Evolutionary conservation across 2,888 invertebrate species (phyloP).

Genomic region (Dusona sp.): DNA sequence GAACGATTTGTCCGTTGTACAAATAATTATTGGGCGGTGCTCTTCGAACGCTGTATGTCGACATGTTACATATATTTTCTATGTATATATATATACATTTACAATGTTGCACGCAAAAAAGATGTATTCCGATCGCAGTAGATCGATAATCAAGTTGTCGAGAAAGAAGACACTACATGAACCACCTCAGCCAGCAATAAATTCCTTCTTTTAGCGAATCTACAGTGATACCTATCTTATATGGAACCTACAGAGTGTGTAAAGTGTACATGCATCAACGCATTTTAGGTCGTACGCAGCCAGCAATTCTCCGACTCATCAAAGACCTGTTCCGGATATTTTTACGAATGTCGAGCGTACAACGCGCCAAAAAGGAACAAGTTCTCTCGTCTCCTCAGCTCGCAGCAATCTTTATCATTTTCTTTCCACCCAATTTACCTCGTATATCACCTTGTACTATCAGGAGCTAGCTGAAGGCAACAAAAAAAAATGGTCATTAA

Average conservation of each 20-base stretch:
- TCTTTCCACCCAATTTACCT: slow-evolving; percentile 58
- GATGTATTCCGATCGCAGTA: slow-evolving; percentile 2
- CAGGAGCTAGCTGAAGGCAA: background rate
- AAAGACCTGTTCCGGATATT: slow-evolving; percentile 24
- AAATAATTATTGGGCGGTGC: background rate
- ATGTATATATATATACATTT: background rate
- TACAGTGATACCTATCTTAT: background rate
- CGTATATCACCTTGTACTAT: slow-evolving; percentile 23
- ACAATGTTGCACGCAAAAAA: background rate
- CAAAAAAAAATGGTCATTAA: slow-evolving; percentile 9
- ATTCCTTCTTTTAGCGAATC: slow-evolving; percentile 19
- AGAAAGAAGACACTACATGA: slow-evolving; percentile 16
- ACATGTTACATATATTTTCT: background rate
- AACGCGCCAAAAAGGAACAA: slow-evolving; percentile 33
- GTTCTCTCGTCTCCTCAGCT: slow-evolving; percentile 36
- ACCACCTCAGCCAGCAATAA: slow-evolving; percentile 14
- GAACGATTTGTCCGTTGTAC: slow-evolving; percentile 6
- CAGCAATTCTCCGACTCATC: slow-evolving; percentile 22
- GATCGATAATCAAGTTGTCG: slow-evolving; percentile 52
- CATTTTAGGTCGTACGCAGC: slow-evolving; percentile 23
- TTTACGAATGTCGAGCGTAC: slow-evolving; percentile 12
- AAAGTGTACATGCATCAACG: slow-evolving; percentile 21
- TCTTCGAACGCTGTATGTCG: background rate
- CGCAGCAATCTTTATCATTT: slow-evolving; percentile 53
- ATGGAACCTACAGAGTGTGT: background rate